phyloP scores from a whole-genome alignment of 2,113 vertebrate genomes.

The Microcebus griseorufus region DNA sequence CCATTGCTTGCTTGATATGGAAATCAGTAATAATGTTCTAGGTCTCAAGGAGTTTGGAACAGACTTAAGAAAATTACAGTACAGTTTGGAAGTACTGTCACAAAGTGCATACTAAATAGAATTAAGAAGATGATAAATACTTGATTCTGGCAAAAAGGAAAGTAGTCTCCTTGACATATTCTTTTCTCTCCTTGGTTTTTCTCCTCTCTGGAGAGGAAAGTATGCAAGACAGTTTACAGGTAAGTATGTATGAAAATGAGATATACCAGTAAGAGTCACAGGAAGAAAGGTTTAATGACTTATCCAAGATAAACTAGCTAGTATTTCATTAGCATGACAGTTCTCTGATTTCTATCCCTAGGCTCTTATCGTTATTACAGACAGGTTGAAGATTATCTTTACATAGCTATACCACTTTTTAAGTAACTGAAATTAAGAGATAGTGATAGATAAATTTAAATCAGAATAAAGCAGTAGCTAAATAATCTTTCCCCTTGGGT shows the following conservation, averaged over 20 bases:
- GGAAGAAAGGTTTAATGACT: background rate
- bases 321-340: background rate
- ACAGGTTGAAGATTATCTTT: background rate
- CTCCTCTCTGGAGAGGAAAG: background rate
- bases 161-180: background rate
- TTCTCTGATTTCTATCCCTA: background rate
- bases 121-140: background rate
- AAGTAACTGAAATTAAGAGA: background rate
- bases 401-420: background rate
- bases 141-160: background rate
- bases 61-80: background rate
- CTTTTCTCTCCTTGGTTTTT: background rate
- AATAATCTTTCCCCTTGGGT: background rate
- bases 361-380: background rate
- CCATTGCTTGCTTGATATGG: accelerated
- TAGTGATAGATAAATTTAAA: background rate
- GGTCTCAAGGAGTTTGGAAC: background rate
- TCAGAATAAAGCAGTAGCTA: background rate
- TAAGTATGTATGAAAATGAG: background rate
- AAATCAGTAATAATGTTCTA: background rate
- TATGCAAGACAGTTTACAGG: background rate
- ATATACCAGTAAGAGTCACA: background rate
- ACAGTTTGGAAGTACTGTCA: background rate
- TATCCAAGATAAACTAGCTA: background rate
- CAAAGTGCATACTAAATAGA: background rate